Percentiles rank a stretch among this genome's conserved stretches.
Evolutionary conservation across 35 echinoderm and acorn worm genomes (phyloP).

Genomic region (Holothuria glaberrima): DNA sequence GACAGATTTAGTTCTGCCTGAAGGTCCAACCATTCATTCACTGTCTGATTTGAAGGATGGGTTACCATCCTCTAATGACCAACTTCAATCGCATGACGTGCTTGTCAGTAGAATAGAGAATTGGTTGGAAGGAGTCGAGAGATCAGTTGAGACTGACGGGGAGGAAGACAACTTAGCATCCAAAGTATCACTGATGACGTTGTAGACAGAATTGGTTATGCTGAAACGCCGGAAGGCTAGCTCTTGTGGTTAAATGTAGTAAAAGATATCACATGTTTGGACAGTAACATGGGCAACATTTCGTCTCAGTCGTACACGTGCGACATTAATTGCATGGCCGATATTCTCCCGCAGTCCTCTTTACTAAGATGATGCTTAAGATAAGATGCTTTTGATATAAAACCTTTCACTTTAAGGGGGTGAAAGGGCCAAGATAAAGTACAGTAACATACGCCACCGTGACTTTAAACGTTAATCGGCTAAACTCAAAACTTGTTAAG

Average conservation of each 20-base stretch:
- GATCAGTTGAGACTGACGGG: neutral
- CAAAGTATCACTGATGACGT: slow-evolving; percentile 20
- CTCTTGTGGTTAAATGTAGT: neutral
- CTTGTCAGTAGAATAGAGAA: slow-evolving; percentile 20
- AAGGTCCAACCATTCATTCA: neutral
- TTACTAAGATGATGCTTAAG: too few relatives aligned
- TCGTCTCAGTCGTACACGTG: too few relatives aligned
- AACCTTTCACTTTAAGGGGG: too few relatives aligned
- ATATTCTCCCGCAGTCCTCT: too few relatives aligned
- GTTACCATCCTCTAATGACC: neutral
- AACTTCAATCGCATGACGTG: neutral
- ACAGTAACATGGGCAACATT: too few relatives aligned
- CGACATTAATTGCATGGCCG: too few relatives aligned
- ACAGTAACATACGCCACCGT: too few relatives aligned
- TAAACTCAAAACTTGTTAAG: too few relatives aligned
- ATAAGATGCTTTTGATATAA: too few relatives aligned
- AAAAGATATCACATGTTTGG: neutral
- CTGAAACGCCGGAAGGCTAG: neutral
- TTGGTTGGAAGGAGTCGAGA: slow-evolving; percentile 30
- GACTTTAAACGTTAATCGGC: too few relatives aligned
- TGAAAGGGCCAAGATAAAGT: too few relatives aligned
- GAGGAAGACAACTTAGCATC: slow-evolving; percentile 3
- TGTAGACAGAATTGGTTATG: neutral
- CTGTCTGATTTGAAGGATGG: slow-evolving; percentile 29
- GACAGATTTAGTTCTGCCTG: slow-evolving; percentile 15